These are phyloP conservation scores for Brachyopa scutellaris DNA, from an alignment of 2,888 invertebrate species.

Conservation along the genomic window DNA sequence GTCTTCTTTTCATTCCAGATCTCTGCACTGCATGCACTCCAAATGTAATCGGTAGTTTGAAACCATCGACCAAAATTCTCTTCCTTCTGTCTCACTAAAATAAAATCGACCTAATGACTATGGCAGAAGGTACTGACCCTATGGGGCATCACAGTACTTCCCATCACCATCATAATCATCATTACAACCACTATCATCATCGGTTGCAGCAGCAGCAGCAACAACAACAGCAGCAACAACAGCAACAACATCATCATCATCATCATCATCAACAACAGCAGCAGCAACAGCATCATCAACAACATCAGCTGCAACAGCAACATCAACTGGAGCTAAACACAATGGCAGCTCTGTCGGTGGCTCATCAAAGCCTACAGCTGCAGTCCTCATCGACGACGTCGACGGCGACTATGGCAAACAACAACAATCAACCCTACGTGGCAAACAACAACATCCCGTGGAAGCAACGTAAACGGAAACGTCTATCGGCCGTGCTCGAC, in stretches of 20 bases:
- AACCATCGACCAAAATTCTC: background rate
- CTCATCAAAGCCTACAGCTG: slow-evolving; percentile 54
- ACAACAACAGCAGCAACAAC: slow-evolving; percentile 73
- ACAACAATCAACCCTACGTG: slow-evolving; percentile 85
- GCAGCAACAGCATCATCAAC: slow-evolving; percentile 74
- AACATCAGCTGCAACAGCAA: slow-evolving; percentile 75
- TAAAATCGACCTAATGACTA: slow-evolving; percentile 85
- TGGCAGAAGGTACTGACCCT: slow-evolving; percentile 87
- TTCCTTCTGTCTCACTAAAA: slow-evolving; percentile 39
- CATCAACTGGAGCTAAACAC: slow-evolving; percentile 78
- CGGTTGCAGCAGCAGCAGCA: slow-evolving; percentile 75
- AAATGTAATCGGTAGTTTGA: slow-evolving; percentile 37
- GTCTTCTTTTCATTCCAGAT: slow-evolving; percentile 48
- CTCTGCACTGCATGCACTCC: slow-evolving; percentile 17
- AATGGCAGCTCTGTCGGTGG: slow-evolving; percentile 76
- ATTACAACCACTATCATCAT: slow-evolving; percentile 65
- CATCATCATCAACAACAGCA: slow-evolving; percentile 75
- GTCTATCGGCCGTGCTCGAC: slow-evolving; percentile 91
- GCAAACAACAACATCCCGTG: slow-evolving; percentile 85
- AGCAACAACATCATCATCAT: slow-evolving; percentile 46
- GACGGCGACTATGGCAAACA: slow-evolving; percentile 34
- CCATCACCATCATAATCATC: slow-evolving; percentile 79
- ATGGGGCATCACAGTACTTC: slow-evolving; percentile 83
- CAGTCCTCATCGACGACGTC: slow-evolving; percentile 27
- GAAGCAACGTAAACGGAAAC: slow-evolving; percentile 89